phyloP scores from a whole-genome alignment of 2,888 invertebrate species.

The Tipula unca region DNA sequence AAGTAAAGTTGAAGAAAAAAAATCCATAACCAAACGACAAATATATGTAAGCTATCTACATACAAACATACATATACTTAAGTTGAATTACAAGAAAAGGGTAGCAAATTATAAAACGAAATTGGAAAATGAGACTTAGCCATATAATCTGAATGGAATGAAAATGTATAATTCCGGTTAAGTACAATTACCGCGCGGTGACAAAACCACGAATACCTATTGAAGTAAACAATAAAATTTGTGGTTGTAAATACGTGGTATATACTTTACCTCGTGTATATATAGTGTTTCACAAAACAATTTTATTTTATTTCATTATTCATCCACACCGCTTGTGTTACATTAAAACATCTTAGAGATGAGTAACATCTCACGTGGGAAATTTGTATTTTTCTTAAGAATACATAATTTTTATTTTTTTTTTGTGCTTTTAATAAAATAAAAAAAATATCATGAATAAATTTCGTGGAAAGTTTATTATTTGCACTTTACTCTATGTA shows the following conservation, averaged over 20 bases:
- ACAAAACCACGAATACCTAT: background rate
- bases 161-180: background rate
- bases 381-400: background rate
- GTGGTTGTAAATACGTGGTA: too few relatives aligned
- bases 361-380: slow-evolving; percentile 14
- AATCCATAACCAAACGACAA: background rate
- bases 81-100: background rate
- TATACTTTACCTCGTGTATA: background rate
- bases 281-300: background rate
- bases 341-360: background rate
- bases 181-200: background rate
- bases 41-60: background rate
- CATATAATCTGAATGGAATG: background rate
- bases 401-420: background rate
- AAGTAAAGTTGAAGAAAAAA: background rate
- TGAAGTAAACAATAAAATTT: too few relatives aligned
- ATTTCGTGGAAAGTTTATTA: background rate
- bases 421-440: background rate
- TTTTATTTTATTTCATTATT: background rate
- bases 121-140: background rate
- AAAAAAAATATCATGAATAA: background rate
- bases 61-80: background rate
- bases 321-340: background rate
- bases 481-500: background rate
- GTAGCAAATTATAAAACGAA: background rate